Percentiles rank a stretch among this genome's conserved stretches.
These are phyloP conservation scores for Lacanobia oleracea DNA, from an alignment of 2,888 invertebrate species.

Conservation along the genomic window DNA sequence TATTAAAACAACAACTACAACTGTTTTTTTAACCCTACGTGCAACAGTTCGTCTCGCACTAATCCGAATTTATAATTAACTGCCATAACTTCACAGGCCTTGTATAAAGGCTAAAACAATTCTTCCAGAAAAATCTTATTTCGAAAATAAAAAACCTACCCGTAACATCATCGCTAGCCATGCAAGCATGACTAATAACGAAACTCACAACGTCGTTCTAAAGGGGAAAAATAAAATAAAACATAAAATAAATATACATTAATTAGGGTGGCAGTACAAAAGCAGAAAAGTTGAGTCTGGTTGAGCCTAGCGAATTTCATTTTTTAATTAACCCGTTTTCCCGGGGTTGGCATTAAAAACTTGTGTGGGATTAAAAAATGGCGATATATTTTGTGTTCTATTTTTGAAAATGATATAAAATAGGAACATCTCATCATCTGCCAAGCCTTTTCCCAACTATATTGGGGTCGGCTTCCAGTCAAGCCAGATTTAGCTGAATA, in stretches of 20 bases:
- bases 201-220: slow-evolving; percentile 7
- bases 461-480: too few species aligned
- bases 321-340: slow-evolving; percentile 48
- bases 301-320: slow-evolving; percentile 44
- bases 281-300: slow-evolving; percentile 36
- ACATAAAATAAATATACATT: slow-evolving; percentile 35
- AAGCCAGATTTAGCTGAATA: too few species aligned
- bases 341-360: slow-evolving; percentile 9
- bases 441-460: too few species aligned
- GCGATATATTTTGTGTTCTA: neutral
- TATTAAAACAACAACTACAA: too few species aligned
- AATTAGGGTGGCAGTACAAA: slow-evolving; percentile 37
- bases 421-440: too few species aligned
- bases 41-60: too few species aligned
- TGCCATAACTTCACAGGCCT: neutral
- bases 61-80: neutral
- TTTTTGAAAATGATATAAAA: neutral
- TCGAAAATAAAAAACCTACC: neutral
- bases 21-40: too few species aligned
- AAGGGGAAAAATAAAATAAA: slow-evolving; percentile 18
- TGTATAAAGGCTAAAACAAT: neutral
- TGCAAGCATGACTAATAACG: slow-evolving; percentile 21
- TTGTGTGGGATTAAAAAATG: slow-evolving; percentile 28
- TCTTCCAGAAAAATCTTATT: neutral
- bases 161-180: slow-evolving; percentile 2